A percentile compares a stretch with the other conserved stretches of the same genome.
These are phyloP conservation scores for Indicator indicator DNA, from an alignment of 2,113 vertebrate genomes.

Conservation along the genomic window DNA sequence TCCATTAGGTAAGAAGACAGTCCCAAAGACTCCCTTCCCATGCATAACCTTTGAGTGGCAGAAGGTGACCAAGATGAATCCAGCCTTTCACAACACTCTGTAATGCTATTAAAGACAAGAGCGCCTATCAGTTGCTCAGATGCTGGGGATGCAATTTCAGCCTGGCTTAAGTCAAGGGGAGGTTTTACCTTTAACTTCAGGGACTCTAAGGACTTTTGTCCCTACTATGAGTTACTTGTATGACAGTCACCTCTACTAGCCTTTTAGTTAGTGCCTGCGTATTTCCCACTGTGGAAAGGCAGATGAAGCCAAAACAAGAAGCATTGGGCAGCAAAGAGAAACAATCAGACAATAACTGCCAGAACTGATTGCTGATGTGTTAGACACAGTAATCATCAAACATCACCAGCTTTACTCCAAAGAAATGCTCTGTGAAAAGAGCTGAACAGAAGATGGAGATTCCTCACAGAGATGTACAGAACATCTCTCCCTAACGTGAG, in stretches of 20 bases:
- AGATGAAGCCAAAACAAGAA: not conserved
- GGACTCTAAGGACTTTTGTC: not conserved
- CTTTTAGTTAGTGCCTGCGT: not conserved
- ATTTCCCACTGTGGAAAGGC: not conserved
- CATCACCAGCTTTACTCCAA: not conserved
- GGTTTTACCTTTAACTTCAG: not conserved
- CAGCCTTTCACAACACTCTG: not conserved
- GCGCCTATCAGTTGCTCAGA: not conserved
- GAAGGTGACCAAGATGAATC: not conserved
- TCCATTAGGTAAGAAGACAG: not conserved
- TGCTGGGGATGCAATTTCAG: not conserved
- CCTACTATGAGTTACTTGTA: not conserved
- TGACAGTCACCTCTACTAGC: not conserved
- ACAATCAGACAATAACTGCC: not conserved
- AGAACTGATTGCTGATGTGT: not conserved
- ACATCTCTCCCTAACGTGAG: fast-evolving
- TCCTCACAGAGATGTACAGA: not conserved
- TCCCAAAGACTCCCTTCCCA: not conserved
- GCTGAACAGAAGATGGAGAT: fast-evolving
- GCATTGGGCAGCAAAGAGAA: not conserved
- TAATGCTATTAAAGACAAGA: not conserved
- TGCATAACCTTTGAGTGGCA: not conserved
- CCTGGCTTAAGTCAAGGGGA: not conserved
- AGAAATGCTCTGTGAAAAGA: not conserved
- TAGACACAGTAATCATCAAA: not conserved